These are phyloP conservation scores for Takifugu ocellatus DNA, from an alignment of 2,797 vertebrate genomes.

Conservation along the genomic window DNA sequence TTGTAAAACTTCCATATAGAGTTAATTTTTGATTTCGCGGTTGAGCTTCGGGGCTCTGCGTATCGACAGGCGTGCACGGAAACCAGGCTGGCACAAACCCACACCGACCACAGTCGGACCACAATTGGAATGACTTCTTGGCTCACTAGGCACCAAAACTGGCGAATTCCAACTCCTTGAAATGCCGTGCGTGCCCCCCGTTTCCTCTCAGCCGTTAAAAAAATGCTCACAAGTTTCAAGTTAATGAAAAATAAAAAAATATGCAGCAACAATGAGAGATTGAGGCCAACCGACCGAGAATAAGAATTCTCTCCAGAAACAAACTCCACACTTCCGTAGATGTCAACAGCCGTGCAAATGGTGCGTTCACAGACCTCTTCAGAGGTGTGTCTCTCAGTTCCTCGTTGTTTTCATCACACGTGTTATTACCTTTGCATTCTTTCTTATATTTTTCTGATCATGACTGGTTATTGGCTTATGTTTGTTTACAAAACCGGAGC, in stretches of 20 bases:
- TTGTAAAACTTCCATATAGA: no score
- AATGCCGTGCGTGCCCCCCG: conserved; percentile 4
- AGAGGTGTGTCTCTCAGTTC: no score
- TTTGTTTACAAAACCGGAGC: no score
- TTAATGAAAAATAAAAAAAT: neutral
- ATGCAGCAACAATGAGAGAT: conserved; percentile 1
- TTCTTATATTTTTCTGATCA: no score
- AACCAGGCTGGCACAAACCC: conserved; percentile 45
- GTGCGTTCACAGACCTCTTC: no score
- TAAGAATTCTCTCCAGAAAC: neutral
- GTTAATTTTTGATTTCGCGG: conserved; percentile 48
- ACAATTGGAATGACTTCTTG: conserved; percentile 58
- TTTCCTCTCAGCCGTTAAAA: conserved; percentile 25
- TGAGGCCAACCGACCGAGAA: conserved; percentile 2
- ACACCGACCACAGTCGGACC: conserved; percentile 39
- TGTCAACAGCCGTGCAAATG: no score
- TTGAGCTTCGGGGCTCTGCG: conserved; percentile 37
- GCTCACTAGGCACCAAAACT: conserved; percentile 43
- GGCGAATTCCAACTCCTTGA: conserved; percentile 35
- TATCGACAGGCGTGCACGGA: conserved; percentile 42
- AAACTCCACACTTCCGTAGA: neutral
- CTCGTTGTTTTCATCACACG: no score
- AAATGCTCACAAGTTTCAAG: conserved; percentile 5
- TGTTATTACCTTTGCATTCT: no score
- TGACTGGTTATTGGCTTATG: no score